These are phyloP conservation scores for Scolopax rusticola DNA, from an alignment of 2,797 vertebrate species.

Conservation along the genomic window DNA sequence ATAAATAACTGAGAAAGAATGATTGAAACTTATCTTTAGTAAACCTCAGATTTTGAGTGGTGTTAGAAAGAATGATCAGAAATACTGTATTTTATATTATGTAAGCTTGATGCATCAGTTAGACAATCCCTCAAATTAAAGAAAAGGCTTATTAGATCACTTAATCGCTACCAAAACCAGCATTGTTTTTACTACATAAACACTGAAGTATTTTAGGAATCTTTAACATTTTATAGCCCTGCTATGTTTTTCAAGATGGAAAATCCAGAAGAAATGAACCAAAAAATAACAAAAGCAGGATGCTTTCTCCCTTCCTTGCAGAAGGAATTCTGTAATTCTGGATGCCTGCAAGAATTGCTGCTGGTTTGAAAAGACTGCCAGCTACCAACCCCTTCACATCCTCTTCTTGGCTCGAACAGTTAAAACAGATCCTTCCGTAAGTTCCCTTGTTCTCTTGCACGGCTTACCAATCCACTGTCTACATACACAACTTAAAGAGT, in stretches of 20 bases:
- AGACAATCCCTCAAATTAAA: background rate
- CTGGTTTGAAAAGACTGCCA: background rate
- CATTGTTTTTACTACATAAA: background rate
- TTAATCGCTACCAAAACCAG: background rate
- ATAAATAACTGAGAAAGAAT: background rate
- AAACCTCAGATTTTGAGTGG: background rate
- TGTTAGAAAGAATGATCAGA: background rate
- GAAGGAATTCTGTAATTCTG: background rate
- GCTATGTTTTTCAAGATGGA: background rate
- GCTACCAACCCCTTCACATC: background rate
- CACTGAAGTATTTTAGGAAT: background rate
- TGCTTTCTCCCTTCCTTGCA: background rate
- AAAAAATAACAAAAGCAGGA: background rate
- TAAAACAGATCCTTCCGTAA: background rate
- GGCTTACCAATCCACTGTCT: background rate
- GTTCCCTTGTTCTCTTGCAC: background rate
- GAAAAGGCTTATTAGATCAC: background rate
- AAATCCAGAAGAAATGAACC: background rate
- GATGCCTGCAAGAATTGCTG: background rate
- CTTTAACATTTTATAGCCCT: background rate
- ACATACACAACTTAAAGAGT: background rate
- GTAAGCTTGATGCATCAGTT: background rate
- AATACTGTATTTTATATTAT: background rate
- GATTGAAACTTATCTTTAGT: background rate
- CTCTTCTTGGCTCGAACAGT: background rate